phyloP scores from a whole-genome alignment of 1,140 invertebrate species.

The Orchesella cincta region DNA sequence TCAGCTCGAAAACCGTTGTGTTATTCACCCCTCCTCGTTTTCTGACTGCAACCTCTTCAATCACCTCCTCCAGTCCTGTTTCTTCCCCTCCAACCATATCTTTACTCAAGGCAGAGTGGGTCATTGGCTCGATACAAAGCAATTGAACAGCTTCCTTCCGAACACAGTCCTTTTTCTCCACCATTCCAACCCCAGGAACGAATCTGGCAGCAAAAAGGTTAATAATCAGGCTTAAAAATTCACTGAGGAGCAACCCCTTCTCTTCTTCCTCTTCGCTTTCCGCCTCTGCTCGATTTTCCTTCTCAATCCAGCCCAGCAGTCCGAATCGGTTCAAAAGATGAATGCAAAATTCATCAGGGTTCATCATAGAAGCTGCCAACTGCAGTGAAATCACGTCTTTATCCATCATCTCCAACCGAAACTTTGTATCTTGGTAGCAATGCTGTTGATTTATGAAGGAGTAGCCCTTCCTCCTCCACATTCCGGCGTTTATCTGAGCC shows the following conservation, averaged over 20 bases:
- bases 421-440: slow-evolving; percentile 93
- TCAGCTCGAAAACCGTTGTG: not conserved
- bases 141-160: slow-evolving; percentile 97
- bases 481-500: slow-evolving; percentile 80
- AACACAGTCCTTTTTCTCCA: slow-evolving; percentile 77
- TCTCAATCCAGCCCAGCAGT: slow-evolving; percentile 77
- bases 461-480: slow-evolving; percentile 98
- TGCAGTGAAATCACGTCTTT: slow-evolving; percentile 89
- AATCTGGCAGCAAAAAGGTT: slow-evolving; percentile 85
- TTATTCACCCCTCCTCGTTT: slow-evolving; percentile 67
- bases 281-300: slow-evolving; percentile 64
- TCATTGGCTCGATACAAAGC: slow-evolving; percentile 88
- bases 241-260: slow-evolving; percentile 76
- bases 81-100: slow-evolving; percentile 83
- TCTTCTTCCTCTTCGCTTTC: not conserved
- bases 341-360: slow-evolving; percentile 90
- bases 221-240: slow-evolving; percentile 86
- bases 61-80: slow-evolving; percentile 82
- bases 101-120: slow-evolving; percentile 87
- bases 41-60: slow-evolving; percentile 86
- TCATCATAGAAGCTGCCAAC: slow-evolving; percentile 81
- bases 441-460: slow-evolving; percentile 93
- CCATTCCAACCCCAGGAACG: slow-evolving; percentile 69
- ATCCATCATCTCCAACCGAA: slow-evolving; percentile 92
- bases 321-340: slow-evolving; percentile 90